Conservation (phyloP, 2,797 vertebrate species). For the Sebastes minor region DNA sequence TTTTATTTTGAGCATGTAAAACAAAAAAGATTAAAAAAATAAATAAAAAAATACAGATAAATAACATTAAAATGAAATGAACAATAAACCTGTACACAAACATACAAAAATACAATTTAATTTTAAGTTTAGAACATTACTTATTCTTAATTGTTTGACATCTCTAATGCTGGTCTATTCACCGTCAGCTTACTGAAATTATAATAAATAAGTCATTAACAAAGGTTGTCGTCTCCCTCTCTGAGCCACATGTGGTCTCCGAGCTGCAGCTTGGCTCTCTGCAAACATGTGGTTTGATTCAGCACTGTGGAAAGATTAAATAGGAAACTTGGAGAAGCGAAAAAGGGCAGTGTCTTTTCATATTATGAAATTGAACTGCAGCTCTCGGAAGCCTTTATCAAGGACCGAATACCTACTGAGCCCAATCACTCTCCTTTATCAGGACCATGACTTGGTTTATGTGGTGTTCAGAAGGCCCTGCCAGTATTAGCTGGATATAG, state of each 20-base stretch:
- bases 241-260: conserved; percentile 70
- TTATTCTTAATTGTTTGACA: background rate
- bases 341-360: conserved; percentile 67
- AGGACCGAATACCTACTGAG: conserved; percentile 6
- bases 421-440: background rate
- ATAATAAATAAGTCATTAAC: conserved; percentile 38
- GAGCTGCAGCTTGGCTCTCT: conserved; percentile 44
- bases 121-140: background rate
- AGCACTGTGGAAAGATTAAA: conserved; percentile 79
- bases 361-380: conserved; percentile 40
- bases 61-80: too few species aligned
- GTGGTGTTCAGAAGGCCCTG: conserved; percentile 4
- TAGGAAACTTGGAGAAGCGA: conserved; percentile 77
- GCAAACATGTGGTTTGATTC: conserved; percentile 82
- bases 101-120: too few species aligned
- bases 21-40: too few species aligned
- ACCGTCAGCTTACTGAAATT: background rate
- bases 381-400: conserved; percentile 38
- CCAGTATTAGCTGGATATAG: background rate
- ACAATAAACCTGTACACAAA: too few species aligned
- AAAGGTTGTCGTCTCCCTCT: conserved; percentile 50
- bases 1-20: too few species aligned
- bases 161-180: background rate
- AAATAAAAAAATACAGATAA: too few species aligned
- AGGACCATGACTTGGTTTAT: conserved; percentile 18